Conservation (phyloP, 2,113 vertebrate genomes). For the Chaetops frenatus region DNA sequence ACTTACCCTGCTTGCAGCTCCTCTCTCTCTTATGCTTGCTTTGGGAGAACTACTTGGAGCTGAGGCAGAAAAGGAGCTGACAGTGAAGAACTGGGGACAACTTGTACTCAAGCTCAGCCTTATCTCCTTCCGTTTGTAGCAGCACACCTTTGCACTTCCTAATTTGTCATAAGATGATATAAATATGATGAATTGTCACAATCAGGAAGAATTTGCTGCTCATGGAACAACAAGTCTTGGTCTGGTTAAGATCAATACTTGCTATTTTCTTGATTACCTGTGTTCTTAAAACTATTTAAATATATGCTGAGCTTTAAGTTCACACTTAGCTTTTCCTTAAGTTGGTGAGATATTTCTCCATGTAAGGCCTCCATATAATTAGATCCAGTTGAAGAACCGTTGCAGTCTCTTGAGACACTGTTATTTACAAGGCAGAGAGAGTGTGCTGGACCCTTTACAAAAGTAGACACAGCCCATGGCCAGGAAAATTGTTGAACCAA, state of each 20-base stretch:
- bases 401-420: neutral
- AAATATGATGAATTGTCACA: neutral
- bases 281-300: neutral
- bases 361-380: neutral
- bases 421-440: neutral
- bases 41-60: neutral
- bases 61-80: neutral
- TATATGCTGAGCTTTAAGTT: neutral
- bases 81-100: neutral
- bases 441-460: neutral
- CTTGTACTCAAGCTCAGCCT: neutral
- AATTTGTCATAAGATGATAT: neutral
- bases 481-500: neutral
- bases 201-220: neutral
- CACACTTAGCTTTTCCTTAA: neutral
- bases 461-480: neutral
- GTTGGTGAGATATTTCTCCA: neutral
- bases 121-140: neutral
- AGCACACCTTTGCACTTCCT: neutral
- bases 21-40: neutral
- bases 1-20: neutral
- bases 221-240: neutral
- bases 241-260: neutral
- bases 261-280: neutral
- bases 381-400: neutral